Conservation (phyloP, 2,113 vertebrate genomes). For the Zosterops hypoxanthus region DNA sequence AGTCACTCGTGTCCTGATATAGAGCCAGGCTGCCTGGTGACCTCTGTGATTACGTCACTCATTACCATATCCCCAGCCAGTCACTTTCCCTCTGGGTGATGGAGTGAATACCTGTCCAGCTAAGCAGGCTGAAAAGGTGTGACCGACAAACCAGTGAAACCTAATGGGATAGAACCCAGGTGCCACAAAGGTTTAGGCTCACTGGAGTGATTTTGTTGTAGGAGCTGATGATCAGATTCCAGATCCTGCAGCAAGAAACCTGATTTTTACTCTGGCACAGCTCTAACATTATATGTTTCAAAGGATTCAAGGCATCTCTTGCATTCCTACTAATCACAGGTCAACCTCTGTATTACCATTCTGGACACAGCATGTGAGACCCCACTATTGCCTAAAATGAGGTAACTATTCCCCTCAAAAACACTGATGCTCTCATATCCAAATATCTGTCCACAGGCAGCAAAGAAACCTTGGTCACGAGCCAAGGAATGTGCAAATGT, state of each 20-base stretch:
- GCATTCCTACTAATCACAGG: not conserved
- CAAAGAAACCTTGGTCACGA: not conserved
- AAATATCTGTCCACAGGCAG: not conserved
- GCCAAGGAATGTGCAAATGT: not conserved
- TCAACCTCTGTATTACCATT: not conserved
- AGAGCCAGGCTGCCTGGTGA: not conserved
- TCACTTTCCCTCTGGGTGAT: not conserved
- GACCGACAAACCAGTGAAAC: constrained; percentile 1
- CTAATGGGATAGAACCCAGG: not conserved
- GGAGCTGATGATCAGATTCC: not conserved
- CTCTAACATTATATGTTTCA: accelerated
- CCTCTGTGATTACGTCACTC: not conserved
- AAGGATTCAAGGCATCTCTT: not conserved
- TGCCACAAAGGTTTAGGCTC: not conserved
- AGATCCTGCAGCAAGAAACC: not conserved
- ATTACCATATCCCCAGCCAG: not conserved
- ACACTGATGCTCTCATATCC: not conserved
- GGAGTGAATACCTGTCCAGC: not conserved
- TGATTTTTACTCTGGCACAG: not conserved
- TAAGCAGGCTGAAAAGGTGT: constrained; percentile 2
- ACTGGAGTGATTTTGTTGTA: not conserved
- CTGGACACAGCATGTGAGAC: not conserved
- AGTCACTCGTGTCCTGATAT: not conserved
- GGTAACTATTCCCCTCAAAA: not conserved
- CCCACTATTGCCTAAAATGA: not conserved